Base-by-base conservation (phyloP, 2,888 invertebrate species). In the Hydriomena furcata region DNA sequence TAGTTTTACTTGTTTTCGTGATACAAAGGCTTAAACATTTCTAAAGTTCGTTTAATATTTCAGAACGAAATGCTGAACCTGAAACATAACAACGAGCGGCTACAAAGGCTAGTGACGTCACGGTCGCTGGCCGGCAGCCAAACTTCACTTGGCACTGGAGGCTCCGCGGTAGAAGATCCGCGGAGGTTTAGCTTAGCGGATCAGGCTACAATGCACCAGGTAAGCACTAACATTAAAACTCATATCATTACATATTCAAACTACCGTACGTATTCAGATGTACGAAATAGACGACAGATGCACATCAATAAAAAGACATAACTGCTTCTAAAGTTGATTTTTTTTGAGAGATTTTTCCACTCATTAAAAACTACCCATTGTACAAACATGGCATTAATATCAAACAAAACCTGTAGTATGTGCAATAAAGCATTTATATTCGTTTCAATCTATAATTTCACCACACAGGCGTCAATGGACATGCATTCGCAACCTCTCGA, bases 21-120 rank as follows among this genome's bases (percentile, higher is more conserved):
- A n/a, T n/a, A n/a, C n/a, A n/a, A n/a, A n/a, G n/a, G n/a, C n/a
- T n/a, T n/a, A n/a, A n/a, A n/a, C 25, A 20, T 38, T 34, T 32
- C 17, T 30, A 5, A 53, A 28, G n/a, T 51, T 43, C 46, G 44
- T 58, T 35, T 62, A 12, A 5, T 59, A 62, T 86, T 91, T 38
- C 86, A 97, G 96, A 96, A 94, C 80, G 99, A 99, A 89, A 99
- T 99, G 98, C 92, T 97, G 74, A 97, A 96, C 73, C 91, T 99
- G 67, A 98, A 98, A 79, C 97, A 98, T 71, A 99, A 99, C 85
- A 99, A 99, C 81, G 98, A 98, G 78, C 93, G 98, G 17, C 92
- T 99, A 0, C 98, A 98, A 75, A 93, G 97, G 69, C 89, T 98
- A 77, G 97, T 98, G 44, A 93, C 93, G 57, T 93, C 92, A 52